phyloP scores from a whole-genome alignment of 2,888 invertebrate species.

The Polyommatus iphigenia region DNA sequence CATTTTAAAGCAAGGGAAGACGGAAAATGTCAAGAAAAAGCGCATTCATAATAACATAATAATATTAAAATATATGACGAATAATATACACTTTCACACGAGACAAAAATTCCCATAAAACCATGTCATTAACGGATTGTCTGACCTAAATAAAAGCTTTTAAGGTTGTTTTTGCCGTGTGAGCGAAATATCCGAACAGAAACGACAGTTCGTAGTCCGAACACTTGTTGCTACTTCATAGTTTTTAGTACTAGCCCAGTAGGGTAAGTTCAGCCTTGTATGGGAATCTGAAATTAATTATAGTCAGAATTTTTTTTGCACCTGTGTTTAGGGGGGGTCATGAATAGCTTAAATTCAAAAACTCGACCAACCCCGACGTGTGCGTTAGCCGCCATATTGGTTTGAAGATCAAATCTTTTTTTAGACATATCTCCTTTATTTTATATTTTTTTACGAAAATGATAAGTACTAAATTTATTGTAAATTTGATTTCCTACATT shows the following conservation, averaged over 20 bases:
- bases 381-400: too few relatives aligned
- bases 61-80: slow-evolving; percentile 26
- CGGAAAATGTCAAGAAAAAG: neutral
- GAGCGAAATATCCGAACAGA: neutral
- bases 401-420: too few relatives aligned
- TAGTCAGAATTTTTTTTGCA: too few relatives aligned
- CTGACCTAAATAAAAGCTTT: slow-evolving; percentile 44
- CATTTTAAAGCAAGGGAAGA: neutral
- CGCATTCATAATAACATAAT: neutral
- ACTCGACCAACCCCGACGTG: too few relatives aligned
- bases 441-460: too few relatives aligned
- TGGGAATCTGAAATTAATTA: too few relatives aligned
- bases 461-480: too few relatives aligned
- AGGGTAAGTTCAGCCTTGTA: too few relatives aligned
- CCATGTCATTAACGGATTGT: slow-evolving; percentile 42
- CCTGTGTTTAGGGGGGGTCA: too few relatives aligned
- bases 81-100: slow-evolving; percentile 37
- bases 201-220: neutral
- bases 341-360: too few relatives aligned
- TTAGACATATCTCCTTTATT: too few relatives aligned
- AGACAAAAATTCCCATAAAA: slow-evolving; percentile 27
- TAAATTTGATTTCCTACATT: too few relatives aligned
- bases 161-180: slow-evolving; percentile 39
- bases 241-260: neutral
- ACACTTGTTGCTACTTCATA: neutral